A percentile compares a stretch with the other conserved stretches of the same genome.
These are phyloP conservation scores for Xerus inauris DNA, from an alignment of 2,113 vertebrate species.

Conservation along the genomic window DNA sequence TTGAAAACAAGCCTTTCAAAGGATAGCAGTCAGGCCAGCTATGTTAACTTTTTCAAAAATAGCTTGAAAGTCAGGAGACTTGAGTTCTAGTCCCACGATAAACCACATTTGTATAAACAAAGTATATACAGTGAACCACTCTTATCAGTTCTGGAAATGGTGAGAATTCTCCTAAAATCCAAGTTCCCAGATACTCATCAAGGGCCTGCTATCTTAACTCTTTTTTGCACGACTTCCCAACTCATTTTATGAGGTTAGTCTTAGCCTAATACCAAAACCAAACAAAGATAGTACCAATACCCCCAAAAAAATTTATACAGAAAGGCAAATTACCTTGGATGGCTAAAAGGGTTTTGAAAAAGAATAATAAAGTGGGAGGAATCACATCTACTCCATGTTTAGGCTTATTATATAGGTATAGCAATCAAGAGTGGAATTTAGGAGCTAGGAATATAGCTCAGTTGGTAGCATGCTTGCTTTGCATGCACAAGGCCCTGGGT, in stretches of 20 bases:
- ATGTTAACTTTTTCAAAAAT: neutral
- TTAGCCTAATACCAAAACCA: conserved; percentile 43
- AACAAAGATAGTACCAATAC: neutral
- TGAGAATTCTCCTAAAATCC: neutral
- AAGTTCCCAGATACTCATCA: neutral
- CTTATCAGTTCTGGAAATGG: conserved; percentile 56
- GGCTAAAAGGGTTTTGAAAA: conserved; percentile 29
- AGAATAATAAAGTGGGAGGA: conserved; percentile 26
- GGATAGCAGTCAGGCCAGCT: neutral
- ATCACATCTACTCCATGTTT: neutral
- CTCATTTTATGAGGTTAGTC: conserved; percentile 28
- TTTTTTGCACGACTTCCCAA: conserved; percentile 51
- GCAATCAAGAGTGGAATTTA: neutral
- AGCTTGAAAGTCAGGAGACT: conserved; percentile 12
- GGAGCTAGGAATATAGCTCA: too few relatives aligned
- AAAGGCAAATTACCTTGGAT: conserved; percentile 45
- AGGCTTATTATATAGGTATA: conserved; percentile 13
- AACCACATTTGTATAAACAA: conserved; percentile 43
- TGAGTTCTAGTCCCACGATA: conserved; percentile 35
- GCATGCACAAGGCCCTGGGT: too few relatives aligned
- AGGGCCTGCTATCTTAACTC: conserved; percentile 42
- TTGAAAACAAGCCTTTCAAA: conserved; percentile 40
- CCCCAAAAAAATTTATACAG: neutral
- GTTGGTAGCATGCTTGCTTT: too few relatives aligned
- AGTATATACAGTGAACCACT: conserved; percentile 6